phyloP scores from a whole-genome alignment of 2,888 invertebrate genomes.

The Drosophila pullipes region DNA sequence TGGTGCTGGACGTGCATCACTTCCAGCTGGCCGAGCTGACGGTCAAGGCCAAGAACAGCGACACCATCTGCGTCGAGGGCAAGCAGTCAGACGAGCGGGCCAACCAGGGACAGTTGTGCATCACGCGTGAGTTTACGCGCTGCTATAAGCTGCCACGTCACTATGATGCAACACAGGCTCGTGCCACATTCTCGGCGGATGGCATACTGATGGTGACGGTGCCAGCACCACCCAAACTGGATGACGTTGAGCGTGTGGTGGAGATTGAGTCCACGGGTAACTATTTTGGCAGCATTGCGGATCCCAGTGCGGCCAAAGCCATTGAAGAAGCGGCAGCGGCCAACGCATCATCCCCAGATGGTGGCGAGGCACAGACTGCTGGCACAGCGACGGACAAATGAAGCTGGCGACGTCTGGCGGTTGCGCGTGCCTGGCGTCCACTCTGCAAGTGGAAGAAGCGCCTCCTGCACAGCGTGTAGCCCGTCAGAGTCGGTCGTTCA shows the following conservation, averaged over 20 bases:
- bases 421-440: constrained; percentile 56
- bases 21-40: constrained; percentile 81
- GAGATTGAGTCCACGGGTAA: constrained; percentile 80
- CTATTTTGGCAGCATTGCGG: constrained; percentile 78
- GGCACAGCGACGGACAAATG: constrained; percentile 74
- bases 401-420: constrained; percentile 78
- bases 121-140: constrained; percentile 82
- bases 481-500: constrained; percentile 70
- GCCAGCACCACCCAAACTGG: constrained; percentile 82
- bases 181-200: constrained; percentile 82
- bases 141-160: constrained; percentile 83
- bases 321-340: constrained; percentile 58
- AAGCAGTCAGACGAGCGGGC: constrained; percentile 78
- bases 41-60: constrained; percentile 82
- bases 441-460: constrained; percentile 44
- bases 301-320: constrained; percentile 71
- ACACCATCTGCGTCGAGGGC: constrained; percentile 81
- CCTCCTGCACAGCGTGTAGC: constrained; percentile 57
- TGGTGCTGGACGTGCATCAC: constrained; percentile 83
- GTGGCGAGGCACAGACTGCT: constrained; percentile 68
- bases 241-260: constrained; percentile 81
- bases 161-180: constrained; percentile 82
- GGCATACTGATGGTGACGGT: constrained; percentile 83
- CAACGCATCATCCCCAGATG: constrained; percentile 40
- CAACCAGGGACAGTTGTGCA: constrained; percentile 75